Evolutionary conservation across 1,140 invertebrate genomes (phyloP), one percentile per base, ranked within the genome.

Genomic region (Lepidurus apus): DNA sequence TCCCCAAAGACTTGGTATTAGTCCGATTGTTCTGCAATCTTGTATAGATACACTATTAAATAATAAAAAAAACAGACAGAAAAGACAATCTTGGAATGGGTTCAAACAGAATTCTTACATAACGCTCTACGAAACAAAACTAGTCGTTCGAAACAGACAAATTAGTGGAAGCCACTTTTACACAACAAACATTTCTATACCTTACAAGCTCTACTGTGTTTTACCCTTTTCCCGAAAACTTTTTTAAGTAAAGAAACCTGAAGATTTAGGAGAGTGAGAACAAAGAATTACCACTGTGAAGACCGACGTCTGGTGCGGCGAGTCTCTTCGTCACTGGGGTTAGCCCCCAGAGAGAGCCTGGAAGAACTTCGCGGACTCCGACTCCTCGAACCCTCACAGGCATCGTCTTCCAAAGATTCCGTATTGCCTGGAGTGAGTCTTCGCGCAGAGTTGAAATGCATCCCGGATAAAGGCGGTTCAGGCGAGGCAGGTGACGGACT

Each of bases 311-410:
- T 65, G 9, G 53, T 65, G 21, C 53, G 53, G 13, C 53, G 53
- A 17, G 53, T n/a, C 53, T 65, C 53, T 7, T 65, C 53, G 53
- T 65, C 53, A 65, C 53, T 65, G 21, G 53, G 4, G 53, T 65
- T 65, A 7, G 53, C 53, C 53, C 53, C 53, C 6, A 65, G 53
- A 21, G 53, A 65, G 53, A 65, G 53, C 8, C 53, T 65, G 53
- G 53, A 65, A n/a, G 53, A 65, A 65, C 53, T 65, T 65, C 53
- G 53, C 53, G 53, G 53, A 65, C 17, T 65, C 8, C 53, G 53
- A 17, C 53, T 65, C 17, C 53, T 65, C 21, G 53, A 65, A 65
- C 53, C 53, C 53, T 65, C 53, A 65, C 53, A 65, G 13, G 53
- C 9, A 17, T 65, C 53, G 53, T 65, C 53, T 65, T 65, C 53